phyloP scores from a whole-genome alignment of 2,113 vertebrate species.

The Rattus rattus region DNA sequence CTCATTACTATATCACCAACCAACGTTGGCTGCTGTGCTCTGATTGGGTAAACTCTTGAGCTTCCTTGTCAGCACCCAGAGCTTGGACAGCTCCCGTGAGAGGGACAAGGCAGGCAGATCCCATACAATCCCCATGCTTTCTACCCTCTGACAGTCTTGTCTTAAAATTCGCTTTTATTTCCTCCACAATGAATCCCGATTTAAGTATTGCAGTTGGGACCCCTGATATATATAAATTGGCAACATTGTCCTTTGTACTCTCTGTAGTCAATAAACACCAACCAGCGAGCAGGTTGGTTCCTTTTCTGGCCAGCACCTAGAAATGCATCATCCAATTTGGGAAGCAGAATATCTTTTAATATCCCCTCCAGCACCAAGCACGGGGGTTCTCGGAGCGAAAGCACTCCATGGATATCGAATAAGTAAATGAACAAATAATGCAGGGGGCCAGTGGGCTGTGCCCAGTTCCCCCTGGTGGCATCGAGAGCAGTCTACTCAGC shows the following conservation, averaged over 20 bases:
- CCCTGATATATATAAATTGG: not conserved
- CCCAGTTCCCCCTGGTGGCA: not conserved
- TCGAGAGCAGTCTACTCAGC: not conserved
- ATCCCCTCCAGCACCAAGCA: constrained; percentile 39
- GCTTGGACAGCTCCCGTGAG: not conserved
- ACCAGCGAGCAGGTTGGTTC: constrained; percentile 48
- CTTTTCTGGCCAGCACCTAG: constrained; percentile 46
- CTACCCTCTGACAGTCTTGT: not conserved
- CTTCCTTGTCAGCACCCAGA: constrained; percentile 45
- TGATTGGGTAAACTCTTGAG: not conserved
- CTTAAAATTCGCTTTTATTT: not conserved
- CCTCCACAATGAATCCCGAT: not conserved
- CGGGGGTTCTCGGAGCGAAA: not conserved
- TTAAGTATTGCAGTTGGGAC: not conserved
- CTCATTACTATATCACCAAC: not conserved
- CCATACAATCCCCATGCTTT: not conserved
- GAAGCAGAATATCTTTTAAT: constrained; percentile 63
- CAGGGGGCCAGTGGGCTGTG: not conserved
- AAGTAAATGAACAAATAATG: constrained; percentile 16
- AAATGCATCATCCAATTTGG: constrained; percentile 60
- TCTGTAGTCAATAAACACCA: constrained; percentile 46
- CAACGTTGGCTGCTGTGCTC: not conserved
- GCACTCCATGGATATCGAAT: not conserved
- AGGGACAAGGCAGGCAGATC: not conserved
- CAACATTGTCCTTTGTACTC: not conserved